phyloP scores from a whole-genome alignment of 2,113 vertebrate species.

The Elephas maximus region DNA sequence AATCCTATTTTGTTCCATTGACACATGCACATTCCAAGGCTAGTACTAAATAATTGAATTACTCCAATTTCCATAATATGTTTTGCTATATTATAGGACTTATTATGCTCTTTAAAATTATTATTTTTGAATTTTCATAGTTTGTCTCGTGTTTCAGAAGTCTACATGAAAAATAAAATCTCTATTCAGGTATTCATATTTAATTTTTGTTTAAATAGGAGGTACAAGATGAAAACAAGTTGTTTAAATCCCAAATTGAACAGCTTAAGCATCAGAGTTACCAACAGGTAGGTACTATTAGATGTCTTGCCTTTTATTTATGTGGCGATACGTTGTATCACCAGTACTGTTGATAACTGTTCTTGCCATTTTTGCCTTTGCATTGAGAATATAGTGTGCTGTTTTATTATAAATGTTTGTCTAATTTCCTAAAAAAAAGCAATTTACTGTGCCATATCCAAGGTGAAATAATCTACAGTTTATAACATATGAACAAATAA shows the following conservation, averaged over 20 bases:
- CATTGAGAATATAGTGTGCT: background rate
- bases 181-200: constrained; percentile 56
- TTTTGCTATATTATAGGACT: constrained; percentile 47
- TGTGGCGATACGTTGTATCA: constrained; percentile 29
- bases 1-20: background rate
- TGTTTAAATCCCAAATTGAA: constrained; percentile 88
- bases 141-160: constrained; percentile 50
- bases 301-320: constrained; percentile 50
- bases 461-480: constrained; percentile 40
- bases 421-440: background rate
- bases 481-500: constrained; percentile 32
- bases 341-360: background rate
- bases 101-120: constrained; percentile 7
- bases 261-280: constrained; percentile 87
- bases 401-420: constrained; percentile 42
- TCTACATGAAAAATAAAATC: constrained; percentile 37
- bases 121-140: constrained; percentile 61
- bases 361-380: constrained; percentile 47
- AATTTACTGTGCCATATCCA: constrained; percentile 34
- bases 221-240: constrained; percentile 87
- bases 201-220: constrained; percentile 85
- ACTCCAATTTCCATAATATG: background rate
- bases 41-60: constrained; percentile 17
- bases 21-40: background rate
- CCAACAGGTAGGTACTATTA: constrained; percentile 85